Base-by-base conservation (phyloP, 2,888 invertebrate genomes). In the Eilema caniola region DNA sequence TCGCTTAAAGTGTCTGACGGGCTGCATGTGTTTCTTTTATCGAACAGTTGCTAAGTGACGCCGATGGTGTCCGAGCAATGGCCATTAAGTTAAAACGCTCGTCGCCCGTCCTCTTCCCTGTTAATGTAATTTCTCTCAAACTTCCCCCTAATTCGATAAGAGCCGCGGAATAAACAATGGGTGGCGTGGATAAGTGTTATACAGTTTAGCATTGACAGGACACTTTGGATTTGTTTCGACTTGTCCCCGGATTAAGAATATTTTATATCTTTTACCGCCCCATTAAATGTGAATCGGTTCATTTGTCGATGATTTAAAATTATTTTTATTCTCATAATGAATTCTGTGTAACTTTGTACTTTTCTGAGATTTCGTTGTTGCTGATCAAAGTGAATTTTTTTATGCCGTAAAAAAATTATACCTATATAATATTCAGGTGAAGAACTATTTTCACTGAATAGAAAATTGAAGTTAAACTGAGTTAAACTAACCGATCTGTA, bases 81-180 rank as follows among this genome's bases (percentile, higher is more conserved):
- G 83, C 86, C 88, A 89, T 91, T 90, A 88, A 86, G 86, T 88
- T 87, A 86, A 88, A 90, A 86, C 84, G 88, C 84, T 87, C 85
- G 83, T 85, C 85, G 83, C 77, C 81, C 83, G 80, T 83, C 86
- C 86, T 86, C 86, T 88, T 85, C 83, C 79, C 86, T 85, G 88
- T 84, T 90, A 89, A 90, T 90, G 88, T 88, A 88, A 91, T 90
- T 89, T 88, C 86, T 83, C 81, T 77, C 84, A 84, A 90, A 90
- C 86, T 89, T 88, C 83, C 74, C 81, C 85, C 82, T 89, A 90
- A 90, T 89, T 89, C 86, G 86, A 89, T 89, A 86, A 88, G 83
- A 83, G 82, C 85, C 77, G 78, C 80, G 83, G 82, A 86, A 89
- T 86, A 89, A 89, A 89, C 88, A 73, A 70, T 67, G 69, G 65